phyloP scores from a whole-genome alignment of 2,888 invertebrate genomes.

The Nasonovia ribisnigri region DNA sequence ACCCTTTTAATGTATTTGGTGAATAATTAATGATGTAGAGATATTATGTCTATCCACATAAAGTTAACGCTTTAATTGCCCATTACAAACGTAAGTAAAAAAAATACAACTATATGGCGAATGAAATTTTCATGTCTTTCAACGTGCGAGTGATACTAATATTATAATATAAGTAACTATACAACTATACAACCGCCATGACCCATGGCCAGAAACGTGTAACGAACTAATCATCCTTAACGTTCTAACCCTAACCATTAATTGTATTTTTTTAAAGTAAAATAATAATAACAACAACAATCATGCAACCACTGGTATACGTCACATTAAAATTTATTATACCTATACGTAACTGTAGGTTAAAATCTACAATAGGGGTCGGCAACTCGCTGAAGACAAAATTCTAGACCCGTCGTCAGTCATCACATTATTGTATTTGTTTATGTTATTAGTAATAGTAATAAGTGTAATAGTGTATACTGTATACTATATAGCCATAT shows the following conservation, averaged over 20 bases:
- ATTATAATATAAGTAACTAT: background rate
- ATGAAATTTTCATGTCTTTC: background rate
- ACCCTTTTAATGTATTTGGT: background rate
- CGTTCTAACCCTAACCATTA: background rate
- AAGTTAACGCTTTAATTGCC: background rate
- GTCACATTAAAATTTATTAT: too few relatives aligned
- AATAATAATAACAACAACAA: background rate
- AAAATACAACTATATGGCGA: background rate
- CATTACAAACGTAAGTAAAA: background rate
- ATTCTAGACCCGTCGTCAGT: too few relatives aligned
- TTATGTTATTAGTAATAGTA: too few relatives aligned
- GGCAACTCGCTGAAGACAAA: too few relatives aligned
- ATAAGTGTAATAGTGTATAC: too few relatives aligned
- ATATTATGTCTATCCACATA: background rate
- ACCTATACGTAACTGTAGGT: background rate
- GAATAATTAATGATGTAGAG: background rate
- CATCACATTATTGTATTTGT: too few relatives aligned
- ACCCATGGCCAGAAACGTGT: background rate
- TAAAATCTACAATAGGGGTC: too few relatives aligned
- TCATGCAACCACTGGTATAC: background rate
- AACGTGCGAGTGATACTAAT: background rate
- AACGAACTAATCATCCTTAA: background rate
- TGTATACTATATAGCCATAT: too few relatives aligned
- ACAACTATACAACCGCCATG: background rate
- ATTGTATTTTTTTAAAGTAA: background rate